Evolutionary conservation across 2,113 vertebrate species (phyloP).

Genomic region (Ptilonorhynchus violaceus): DNA sequence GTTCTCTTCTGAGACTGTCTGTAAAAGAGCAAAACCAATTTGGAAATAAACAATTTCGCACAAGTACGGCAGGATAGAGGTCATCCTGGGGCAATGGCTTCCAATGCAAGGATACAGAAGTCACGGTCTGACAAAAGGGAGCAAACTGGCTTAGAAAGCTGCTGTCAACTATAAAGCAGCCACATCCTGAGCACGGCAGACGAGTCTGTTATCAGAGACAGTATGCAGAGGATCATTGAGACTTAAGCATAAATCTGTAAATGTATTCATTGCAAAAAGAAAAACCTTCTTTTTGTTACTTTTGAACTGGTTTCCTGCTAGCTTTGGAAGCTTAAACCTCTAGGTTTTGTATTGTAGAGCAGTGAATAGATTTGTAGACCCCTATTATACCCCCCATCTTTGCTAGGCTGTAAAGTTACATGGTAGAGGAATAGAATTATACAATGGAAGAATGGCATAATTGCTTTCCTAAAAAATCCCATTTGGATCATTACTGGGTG

Average conservation of each 20-base stretch:
- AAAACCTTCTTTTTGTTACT: neutral
- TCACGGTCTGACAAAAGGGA: neutral
- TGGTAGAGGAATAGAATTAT: neutral
- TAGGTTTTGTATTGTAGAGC: neutral
- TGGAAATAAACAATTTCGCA: neutral
- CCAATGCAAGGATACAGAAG: fast-evolving
- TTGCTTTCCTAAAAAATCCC: neutral
- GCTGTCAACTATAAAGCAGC: neutral
- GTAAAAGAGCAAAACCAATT: neutral
- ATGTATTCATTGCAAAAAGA: neutral
- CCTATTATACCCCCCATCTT: neutral
- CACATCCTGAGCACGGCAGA: neutral
- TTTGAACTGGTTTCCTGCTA: neutral
- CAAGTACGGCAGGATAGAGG: neutral
- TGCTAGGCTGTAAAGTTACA: neutral
- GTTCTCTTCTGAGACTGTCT: neutral
- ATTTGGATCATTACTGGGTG: neutral
- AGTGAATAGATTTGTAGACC: neutral
- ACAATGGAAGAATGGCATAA: neutral
- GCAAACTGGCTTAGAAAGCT: neutral
- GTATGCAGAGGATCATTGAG: neutral
- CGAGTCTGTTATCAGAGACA: neutral
- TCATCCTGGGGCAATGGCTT: neutral
- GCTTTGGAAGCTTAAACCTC: neutral
- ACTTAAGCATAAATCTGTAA: neutral